phyloP scores from a whole-genome alignment of 2,888 invertebrate genomes.

The Heteromurus nitidus region DNA sequence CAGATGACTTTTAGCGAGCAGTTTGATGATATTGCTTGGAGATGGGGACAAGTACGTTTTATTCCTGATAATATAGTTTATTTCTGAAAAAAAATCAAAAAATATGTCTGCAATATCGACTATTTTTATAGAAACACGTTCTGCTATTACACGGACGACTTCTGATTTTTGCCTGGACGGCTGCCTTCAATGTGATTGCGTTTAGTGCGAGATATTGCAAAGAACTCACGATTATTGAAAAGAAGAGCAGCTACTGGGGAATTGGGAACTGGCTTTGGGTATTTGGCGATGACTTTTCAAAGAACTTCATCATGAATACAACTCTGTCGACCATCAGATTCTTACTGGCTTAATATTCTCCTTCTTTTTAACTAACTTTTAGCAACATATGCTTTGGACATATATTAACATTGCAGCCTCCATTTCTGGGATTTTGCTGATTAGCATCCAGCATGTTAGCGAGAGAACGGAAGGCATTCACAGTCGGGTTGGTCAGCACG shows the following conservation, averaged over 20 bases:
- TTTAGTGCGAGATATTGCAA: conserved; percentile 28
- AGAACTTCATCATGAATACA: no score
- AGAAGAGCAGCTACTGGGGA: conserved; percentile 24
- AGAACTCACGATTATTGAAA: conserved; percentile 11
- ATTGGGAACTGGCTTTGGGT: conserved; percentile 53
- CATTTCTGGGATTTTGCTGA: background rate
- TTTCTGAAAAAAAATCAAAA: background rate
- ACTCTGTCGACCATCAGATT: background rate
- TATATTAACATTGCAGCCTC: background rate
- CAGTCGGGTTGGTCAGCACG: background rate
- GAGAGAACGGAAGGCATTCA: background rate
- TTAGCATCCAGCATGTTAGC: background rate
- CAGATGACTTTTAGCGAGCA: conserved; percentile 16
- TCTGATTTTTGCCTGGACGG: conserved; percentile 27
- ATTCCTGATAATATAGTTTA: background rate
- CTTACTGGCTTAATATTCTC: background rate
- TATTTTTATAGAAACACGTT: conserved; percentile 11
- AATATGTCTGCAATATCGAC: background rate
- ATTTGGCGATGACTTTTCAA: background rate
- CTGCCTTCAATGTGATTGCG: conserved; percentile 7
- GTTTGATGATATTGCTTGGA: conserved; percentile 18
- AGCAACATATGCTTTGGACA: conserved; percentile 27
- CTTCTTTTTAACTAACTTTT: background rate
- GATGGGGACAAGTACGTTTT: conserved; percentile 34
- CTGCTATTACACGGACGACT: conserved; percentile 23